Percentiles rank a stretch among this genome's conserved stretches.
Evolutionary conservation across 2,113 vertebrate species (phyloP).

Genomic region (Zosterops pallidus): DNA sequence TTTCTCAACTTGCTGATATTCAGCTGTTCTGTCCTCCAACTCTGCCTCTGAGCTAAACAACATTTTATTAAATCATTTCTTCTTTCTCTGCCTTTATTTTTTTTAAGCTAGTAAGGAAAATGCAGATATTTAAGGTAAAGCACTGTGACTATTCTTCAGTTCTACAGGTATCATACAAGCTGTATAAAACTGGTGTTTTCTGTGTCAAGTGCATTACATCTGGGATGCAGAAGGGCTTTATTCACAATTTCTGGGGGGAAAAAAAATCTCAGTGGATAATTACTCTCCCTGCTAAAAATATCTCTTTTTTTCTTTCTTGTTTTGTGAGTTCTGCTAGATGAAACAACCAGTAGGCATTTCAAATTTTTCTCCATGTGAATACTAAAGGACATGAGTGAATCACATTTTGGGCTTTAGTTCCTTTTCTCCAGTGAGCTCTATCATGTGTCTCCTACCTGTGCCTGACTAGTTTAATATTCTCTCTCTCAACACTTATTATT

Average conservation of each 20-base stretch:
- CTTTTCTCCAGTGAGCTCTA: not conserved
- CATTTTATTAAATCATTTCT: not conserved
- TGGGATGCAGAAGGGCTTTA: not conserved
- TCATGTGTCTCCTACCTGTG: not conserved
- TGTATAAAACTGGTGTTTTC: not conserved
- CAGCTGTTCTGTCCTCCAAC: not conserved
- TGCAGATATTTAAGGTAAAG: not conserved
- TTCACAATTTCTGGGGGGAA: not conserved
- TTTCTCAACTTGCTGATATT: not conserved
- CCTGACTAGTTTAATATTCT: not conserved
- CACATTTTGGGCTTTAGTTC: not conserved
- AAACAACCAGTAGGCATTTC: not conserved
- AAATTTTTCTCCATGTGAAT: not conserved
- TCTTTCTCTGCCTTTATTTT: not conserved
- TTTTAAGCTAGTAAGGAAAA: not conserved
- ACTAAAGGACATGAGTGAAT: not conserved
- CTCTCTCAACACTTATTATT: not conserved
- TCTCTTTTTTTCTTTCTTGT: fast-evolving
- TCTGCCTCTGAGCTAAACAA: not conserved
- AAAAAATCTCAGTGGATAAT: not conserved
- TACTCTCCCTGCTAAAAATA: not conserved
- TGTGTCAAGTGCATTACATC: not conserved
- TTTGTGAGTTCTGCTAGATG: not conserved
- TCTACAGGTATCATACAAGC: not conserved
- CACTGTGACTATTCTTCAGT: not conserved